These are phyloP conservation scores for Drosophila paranaensis DNA, from an alignment of 2,888 invertebrate species.

Conservation along the genomic window DNA sequence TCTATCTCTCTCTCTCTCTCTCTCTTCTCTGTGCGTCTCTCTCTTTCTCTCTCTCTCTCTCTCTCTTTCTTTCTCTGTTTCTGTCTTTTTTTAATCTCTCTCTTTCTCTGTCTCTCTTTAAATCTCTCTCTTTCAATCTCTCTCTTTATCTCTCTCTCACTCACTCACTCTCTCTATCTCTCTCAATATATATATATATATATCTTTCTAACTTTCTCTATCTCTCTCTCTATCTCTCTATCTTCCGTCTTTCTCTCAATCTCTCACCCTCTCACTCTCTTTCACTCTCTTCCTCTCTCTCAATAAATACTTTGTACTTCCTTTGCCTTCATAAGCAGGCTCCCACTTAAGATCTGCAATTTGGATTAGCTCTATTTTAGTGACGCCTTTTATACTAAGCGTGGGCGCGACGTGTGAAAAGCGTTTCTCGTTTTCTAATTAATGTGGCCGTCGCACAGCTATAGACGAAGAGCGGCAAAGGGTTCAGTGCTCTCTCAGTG, in stretches of 20 bases:
- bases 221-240: neutral
- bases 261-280: neutral
- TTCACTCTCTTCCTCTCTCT: neutral
- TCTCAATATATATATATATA: too few relatives aligned
- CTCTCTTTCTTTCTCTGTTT: neutral
- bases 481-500: constrained; percentile 29
- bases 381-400: constrained; percentile 10
- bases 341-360: neutral
- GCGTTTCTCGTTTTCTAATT: constrained; percentile 35
- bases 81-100: too few relatives aligned
- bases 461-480: constrained; percentile 14
- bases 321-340: neutral
- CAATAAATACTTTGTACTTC: too few relatives aligned
- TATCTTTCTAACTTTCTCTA: neutral
- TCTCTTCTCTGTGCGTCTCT: too few relatives aligned
- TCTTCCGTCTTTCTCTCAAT: too few relatives aligned
- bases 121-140: too few relatives aligned
- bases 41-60: neutral
- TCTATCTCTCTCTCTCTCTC: neutral
- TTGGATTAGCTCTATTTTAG: constrained; percentile 6
- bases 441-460: constrained; percentile 38
- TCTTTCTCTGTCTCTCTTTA: too few relatives aligned
- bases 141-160: neutral
- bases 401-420: constrained; percentile 48
- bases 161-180: neutral